Base-by-base conservation (phyloP, 1,140 invertebrate species). In the Ylistrum balloti region DNA sequence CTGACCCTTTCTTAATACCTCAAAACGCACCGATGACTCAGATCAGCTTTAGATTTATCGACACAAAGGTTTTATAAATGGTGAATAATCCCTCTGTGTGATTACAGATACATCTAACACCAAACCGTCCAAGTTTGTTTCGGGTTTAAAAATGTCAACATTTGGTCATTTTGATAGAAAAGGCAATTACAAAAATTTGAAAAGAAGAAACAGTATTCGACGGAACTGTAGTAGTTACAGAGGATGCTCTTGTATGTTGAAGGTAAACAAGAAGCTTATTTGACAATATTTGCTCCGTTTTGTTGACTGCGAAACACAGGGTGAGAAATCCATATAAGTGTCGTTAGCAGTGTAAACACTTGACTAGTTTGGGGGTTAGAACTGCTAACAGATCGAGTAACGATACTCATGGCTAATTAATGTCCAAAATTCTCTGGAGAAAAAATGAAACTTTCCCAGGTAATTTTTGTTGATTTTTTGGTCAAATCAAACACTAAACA, bases 101-200 rank as follows among this genome's bases (percentile, higher is more conserved):
- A 74, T 74, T 74, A 74, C 5, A 74, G 22, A 74, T 28, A 74
- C 56, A 74, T 28, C 56, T 74, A 74, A 74, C 5, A 28, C 56
- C 56, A 74, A 74, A 38, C 9, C 9, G 45, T 11, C 45, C 9
- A 56, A 74, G n/a, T 74, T 74, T 74, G 17, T 74, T 74, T 74
- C 56, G 17, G 56, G 56, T 74, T 74, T 74, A 74, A 74, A 56
- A 74, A 74, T 74, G 56, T 74, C 56, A 74, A 74, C 56, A 74
- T 74, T n/a, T 74, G 56, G 56, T 28, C n/a, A 74, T 74, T 74
- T 74, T 9, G n/a, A 74, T 28, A 74, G 22, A 74, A 74, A 0
- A 28, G 56, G 56, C n/a, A 28, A 28, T 74, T 74, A 74, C 56
- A n/a, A 74, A 74, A 74, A 74, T 9, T 74, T 74, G 56, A 74